Percentiles rank a stretch among this genome's conserved stretches.
Evolutionary conservation across 2,113 vertebrate species (phyloP).

Genomic region (Otolemur garnettii): DNA sequence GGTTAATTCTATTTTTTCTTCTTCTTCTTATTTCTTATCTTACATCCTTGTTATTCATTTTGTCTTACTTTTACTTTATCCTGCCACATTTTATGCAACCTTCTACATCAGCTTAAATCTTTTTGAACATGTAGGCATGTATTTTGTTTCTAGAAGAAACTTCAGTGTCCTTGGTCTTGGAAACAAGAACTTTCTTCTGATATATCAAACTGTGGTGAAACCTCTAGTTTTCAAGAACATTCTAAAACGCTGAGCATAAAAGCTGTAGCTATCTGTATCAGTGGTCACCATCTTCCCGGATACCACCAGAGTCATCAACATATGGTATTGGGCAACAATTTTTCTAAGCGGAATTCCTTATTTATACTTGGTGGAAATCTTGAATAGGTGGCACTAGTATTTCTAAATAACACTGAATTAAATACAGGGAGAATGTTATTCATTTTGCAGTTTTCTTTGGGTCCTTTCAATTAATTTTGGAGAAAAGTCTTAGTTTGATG

Average conservation of each 20-base stretch:
- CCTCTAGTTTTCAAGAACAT: conserved; percentile 34
- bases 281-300: background rate
- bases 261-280: fast-evolving
- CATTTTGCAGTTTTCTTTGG: background rate
- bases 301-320: background rate
- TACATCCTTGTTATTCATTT: background rate
- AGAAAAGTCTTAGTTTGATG: background rate
- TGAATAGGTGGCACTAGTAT: background rate
- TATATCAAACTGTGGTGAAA: background rate
- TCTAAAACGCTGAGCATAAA: conserved; percentile 43
- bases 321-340: background rate
- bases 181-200: background rate
- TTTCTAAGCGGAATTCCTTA: background rate
- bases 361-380: background rate
- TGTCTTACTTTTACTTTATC: conserved; percentile 5
- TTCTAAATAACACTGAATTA: background rate
- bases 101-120: conserved; percentile 4
- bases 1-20: conserved; percentile 12
- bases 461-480: background rate
- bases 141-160: conserved; percentile 27
- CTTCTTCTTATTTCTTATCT: background rate
- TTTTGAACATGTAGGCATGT: background rate
- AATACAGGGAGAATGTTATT: background rate
- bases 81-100: background rate
- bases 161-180: background rate